A percentile compares a stretch with the other conserved stretches of the same genome.
These are phyloP conservation scores for Elymnias hypermnestra DNA, from an alignment of 1,140 invertebrate genomes.

Conservation along the genomic window DNA sequence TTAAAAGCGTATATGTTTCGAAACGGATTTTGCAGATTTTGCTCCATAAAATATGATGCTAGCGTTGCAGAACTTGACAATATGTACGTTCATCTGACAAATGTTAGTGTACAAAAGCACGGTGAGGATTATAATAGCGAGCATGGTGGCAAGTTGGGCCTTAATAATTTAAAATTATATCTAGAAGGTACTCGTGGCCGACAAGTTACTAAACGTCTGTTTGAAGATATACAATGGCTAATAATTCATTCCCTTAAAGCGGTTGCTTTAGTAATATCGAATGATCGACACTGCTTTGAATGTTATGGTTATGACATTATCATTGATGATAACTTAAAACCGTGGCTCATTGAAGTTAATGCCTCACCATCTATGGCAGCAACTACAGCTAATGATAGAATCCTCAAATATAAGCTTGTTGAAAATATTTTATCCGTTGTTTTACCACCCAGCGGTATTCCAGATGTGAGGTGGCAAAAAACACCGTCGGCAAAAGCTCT, in stretches of 20 bases:
- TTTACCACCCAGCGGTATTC: conserved; percentile 90
- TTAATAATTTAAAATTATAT: conserved; percentile 93
- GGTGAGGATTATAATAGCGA: no score
- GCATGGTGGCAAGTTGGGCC: conserved; percentile 95
- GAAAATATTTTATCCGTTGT: conserved; percentile 96
- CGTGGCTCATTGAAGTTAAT: conserved; percentile 94
- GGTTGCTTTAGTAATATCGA: conserved; percentile 90
- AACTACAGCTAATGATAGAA: conserved; percentile 95
- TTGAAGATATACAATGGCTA: conserved; percentile 91
- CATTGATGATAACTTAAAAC: conserved; percentile 89
- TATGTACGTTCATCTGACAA: conserved; percentile 1
- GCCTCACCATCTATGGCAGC: conserved; percentile 96
- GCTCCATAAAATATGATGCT: conserved; percentile 48
- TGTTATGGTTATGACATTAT: conserved; percentile 95
- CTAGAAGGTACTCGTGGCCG: conserved; percentile 95
- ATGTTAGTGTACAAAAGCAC: no score
- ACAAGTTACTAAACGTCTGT: conserved; percentile 88
- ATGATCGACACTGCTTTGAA: conserved; percentile 89
- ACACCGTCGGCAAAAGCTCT: conserved; percentile 85
- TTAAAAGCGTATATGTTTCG: conserved; percentile 89
- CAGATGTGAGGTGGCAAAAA: conserved; percentile 95
- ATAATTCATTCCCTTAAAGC: conserved; percentile 90
- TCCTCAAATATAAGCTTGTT: conserved; percentile 96
- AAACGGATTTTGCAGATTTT: conserved; percentile 88
- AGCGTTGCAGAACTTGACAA: conserved; percentile 1